Evolutionary conservation across 2,888 invertebrate species (phyloP).

Genomic region (Plagiodera versicolora): DNA sequence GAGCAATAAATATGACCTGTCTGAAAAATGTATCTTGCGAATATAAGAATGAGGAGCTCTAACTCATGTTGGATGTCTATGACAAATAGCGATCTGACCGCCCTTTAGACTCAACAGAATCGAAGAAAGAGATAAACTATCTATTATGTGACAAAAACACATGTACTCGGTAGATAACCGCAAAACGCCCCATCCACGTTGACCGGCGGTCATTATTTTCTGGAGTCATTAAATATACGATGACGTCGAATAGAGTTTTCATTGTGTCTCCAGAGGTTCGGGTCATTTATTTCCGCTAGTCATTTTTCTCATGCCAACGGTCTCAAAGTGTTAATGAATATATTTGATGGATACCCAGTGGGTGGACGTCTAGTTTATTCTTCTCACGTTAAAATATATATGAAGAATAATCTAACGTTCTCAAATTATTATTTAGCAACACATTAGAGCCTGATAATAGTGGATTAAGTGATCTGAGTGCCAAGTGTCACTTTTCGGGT

Average conservation of each 20-base stretch:
- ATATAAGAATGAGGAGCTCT: constrained; percentile 37
- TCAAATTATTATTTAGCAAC: too few species aligned
- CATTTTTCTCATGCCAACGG: too few species aligned
- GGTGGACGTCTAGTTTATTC: too few species aligned
- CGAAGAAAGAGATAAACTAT: constrained; percentile 50
- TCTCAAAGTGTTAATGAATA: too few species aligned
- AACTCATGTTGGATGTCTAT: constrained; percentile 47
- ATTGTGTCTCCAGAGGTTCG: constrained; percentile 3
- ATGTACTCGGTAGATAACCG: constrained; percentile 50
- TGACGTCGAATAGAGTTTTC: constrained; percentile 1
- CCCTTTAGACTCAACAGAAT: too few species aligned
- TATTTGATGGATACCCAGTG: too few species aligned
- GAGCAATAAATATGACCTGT: not conserved
- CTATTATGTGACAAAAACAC: constrained; percentile 56
- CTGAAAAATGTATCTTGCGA: not conserved
- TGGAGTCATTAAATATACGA: constrained; percentile 6
- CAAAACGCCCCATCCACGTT: constrained; percentile 30
- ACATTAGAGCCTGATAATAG: too few species aligned
- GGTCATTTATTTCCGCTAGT: constrained; percentile 7
- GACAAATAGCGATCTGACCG: constrained; percentile 49
- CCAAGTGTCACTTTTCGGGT: too few species aligned
- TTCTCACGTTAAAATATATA: too few species aligned
- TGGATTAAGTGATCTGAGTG: too few species aligned
- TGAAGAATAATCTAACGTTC: too few species aligned
- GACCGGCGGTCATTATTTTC: constrained; percentile 31